Base-by-base conservation (phyloP, 2,888 invertebrate species). In the Luperina testacea region DNA sequence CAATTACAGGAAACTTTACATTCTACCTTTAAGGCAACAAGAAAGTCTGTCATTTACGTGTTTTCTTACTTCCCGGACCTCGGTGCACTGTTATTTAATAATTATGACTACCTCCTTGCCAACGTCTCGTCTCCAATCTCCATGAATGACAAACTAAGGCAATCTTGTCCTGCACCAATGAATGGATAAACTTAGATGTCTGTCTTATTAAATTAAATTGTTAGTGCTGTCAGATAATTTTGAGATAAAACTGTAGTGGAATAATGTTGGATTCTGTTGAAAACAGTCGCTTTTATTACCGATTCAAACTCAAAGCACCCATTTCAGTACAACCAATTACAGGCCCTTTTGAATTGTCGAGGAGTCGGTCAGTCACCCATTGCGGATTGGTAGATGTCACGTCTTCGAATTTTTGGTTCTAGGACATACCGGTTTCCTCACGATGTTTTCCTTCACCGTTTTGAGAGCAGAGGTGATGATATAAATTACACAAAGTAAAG, bases 71-170 rank as follows among this genome's bases (percentile, higher is more conserved):
- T 1, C 7, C 64, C 1, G 15, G 11, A 45, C 45, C 24, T 57
- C 64, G 2, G 53, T 65, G n/a, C 38, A 70, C 8, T 78, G 51
- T 78, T 70, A 75, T 78, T 27, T 48, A 78, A 75, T 83, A 38
- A 84, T 86, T 83, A 86, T 63, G 48, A n/a, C 64, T n/a, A 51
- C 8, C 51, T 65, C 17, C 24, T 59, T 42, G 27, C 32, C 53
- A n/a, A 27, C 38, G 11, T 61, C 53, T 61, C 24, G 72, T 45
- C 75, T 84, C 32, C 69, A 84, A 59, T 57, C 75, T 84, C 32
- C 69, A 86, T 86, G 82, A 87, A 86, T 86, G 75, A 59, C 72
- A 79, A 86, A 86, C 77, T 87, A 77, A 79, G 70, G 51, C 75
- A 86, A 86, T 86, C 70, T 72, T 9, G 74, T 5, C 38, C 38